A percentile compares a stretch with the other conserved stretches of the same genome.
These are phyloP conservation scores for Vidua chalybeata DNA, from an alignment of 2,113 vertebrate genomes.

Conservation along the genomic window DNA sequence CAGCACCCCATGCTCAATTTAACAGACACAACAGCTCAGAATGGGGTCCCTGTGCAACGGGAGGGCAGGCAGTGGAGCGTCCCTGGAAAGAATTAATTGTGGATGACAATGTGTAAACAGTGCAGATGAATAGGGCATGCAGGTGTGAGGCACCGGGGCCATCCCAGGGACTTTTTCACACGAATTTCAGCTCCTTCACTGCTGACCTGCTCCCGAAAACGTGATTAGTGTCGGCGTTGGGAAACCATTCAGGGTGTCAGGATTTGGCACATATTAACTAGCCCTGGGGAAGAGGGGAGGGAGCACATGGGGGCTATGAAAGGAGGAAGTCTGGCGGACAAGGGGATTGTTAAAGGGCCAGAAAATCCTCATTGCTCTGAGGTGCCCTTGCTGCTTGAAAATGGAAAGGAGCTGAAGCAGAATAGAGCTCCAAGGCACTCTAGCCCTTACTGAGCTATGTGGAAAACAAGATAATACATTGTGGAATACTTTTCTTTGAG, in stretches of 20 bases:
- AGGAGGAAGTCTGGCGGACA: constrained; percentile 60
- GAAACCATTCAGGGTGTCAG: constrained; percentile 73
- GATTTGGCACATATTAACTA: constrained; percentile 73
- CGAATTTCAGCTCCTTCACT: constrained; percentile 69
- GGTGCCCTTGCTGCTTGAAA: not conserved
- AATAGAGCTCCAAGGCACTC: not conserved
- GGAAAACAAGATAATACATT: not conserved
- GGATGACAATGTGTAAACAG: constrained; percentile 85
- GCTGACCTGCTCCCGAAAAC: constrained; percentile 75
- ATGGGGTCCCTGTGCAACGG: constrained; percentile 78
- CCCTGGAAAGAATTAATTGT: constrained; percentile 83
- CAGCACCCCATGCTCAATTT: constrained; percentile 83
- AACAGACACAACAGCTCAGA: constrained; percentile 83
- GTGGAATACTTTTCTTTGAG: not conserved
- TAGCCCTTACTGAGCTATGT: not conserved
- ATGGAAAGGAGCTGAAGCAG: not conserved
- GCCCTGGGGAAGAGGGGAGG: constrained; percentile 26
- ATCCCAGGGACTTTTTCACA: constrained; percentile 78
- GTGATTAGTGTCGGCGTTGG: constrained; percentile 74
- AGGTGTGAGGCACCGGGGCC: constrained; percentile 81
- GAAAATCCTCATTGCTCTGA: constrained; percentile 32
- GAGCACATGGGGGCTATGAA: constrained; percentile 39
- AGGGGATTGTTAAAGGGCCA: constrained; percentile 57
- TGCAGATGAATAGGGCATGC: constrained; percentile 79
- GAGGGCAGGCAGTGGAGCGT: constrained; percentile 74